Base-by-base conservation (phyloP, 1,140 invertebrate genomes). In the Pantala flavescens region DNA sequence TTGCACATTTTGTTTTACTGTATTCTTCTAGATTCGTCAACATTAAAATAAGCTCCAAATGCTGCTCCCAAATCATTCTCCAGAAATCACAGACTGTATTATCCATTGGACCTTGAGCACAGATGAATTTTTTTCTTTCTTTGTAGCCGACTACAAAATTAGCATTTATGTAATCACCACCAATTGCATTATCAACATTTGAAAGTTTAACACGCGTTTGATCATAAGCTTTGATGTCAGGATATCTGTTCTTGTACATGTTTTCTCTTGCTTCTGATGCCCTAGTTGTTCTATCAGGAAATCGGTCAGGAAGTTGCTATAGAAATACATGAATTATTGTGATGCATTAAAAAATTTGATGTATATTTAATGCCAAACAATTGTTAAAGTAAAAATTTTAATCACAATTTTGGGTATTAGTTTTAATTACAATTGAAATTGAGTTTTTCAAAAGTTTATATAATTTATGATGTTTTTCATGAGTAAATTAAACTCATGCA, bases 41-140 rank as follows among this genome's bases (percentile, higher is more conserved):
- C 96, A 98, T 98, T 14, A 98, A 88, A 77, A 98, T 94, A 74
- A 96, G 86, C 81, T 95, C 90, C 71, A 96, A 85, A 78, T 94
- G 92, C 78, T 97, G 94, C 83, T 98, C 96, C 94, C 96, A 98
- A 76, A 98, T 92, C 95, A 98, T 97, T 74, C 94, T 86, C 97
- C 97, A 99, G 83, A 98, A 98, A 81, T 98, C 96, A 78, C 90
- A 90, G 0, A 97, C 91, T 0, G 96, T 98, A 28, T 91, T 90
- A 74, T 97, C 93, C 86, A 97, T 93, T 0, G 97, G 97, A 0
- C 94, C 93, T 86, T 95, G 94, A 14, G 94, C 94, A 83, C 94
- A 97, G 77, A 97, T 95, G 80, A 95, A 97, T 79, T 94, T 93
- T 80, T 96, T 96, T n/a, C 93, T 84, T 79, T 95, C 92, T 84